phyloP scores from a whole-genome alignment of 1,140 invertebrate species.

The Procambarus virginalis region DNA sequence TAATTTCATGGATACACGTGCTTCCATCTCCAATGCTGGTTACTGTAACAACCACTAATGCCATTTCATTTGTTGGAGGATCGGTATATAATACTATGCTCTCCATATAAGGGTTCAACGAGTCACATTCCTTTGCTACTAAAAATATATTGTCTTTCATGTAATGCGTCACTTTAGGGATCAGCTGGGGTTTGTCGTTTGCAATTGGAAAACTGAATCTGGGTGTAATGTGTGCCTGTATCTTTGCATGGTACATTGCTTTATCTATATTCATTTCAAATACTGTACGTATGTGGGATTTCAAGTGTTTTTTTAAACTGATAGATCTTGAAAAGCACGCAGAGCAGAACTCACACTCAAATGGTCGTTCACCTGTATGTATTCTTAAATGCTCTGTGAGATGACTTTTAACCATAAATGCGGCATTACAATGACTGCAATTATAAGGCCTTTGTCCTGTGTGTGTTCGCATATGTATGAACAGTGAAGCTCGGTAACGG shows the following conservation, averaged over 20 bases:
- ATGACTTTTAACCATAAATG: conserved; percentile 58
- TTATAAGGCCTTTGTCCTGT: conserved; percentile 6
- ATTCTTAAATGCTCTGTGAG: conserved; percentile 73
- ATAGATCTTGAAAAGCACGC: conserved; percentile 48
- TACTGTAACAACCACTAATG: background rate
- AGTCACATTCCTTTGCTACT: too few species aligned
- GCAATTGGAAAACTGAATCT: background rate
- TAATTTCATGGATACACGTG: conserved; percentile 6
- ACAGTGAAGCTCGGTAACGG: conserved; percentile 20
- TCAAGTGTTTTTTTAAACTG: conserved; percentile 27
- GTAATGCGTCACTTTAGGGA: background rate
- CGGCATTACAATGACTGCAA: conserved; percentile 5
- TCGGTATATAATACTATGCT: background rate
- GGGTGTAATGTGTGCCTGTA: conserved; percentile 20
- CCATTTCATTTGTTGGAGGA: background rate
- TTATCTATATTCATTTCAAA: conserved; percentile 21
- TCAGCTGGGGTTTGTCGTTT: background rate
- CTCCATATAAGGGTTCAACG: background rate
- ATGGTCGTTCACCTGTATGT: conserved; percentile 74
- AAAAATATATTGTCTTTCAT: background rate
- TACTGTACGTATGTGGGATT: conserved; percentile 23
- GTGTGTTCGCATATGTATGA: conserved; percentile 22
- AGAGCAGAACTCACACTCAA: conserved; percentile 72
- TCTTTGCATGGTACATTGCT: conserved; percentile 22
- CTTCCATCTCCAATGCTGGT: conserved; percentile 8